Evolutionary conservation across 2,113 vertebrate species (phyloP).

Genomic region (Gambusia holbrooki): DNA sequence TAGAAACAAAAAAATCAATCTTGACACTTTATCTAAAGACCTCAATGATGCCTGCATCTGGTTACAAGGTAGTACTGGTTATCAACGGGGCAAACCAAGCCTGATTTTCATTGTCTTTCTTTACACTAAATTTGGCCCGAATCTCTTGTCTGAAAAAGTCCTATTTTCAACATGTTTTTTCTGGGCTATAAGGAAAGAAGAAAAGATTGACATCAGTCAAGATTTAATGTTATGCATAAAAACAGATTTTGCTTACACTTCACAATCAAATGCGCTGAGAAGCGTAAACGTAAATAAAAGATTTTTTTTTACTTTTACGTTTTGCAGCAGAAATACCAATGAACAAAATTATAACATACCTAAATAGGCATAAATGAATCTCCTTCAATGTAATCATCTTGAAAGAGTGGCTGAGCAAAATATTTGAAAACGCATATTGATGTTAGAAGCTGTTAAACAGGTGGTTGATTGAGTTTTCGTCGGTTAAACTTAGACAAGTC

Average conservation of each 20-base stretch:
- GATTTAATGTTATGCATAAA: too few relatives aligned
- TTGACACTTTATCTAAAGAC: background rate
- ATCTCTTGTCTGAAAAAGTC: background rate
- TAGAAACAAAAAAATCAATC: background rate
- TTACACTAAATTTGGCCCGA: background rate
- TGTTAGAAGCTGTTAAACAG: background rate
- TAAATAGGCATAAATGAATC: background rate
- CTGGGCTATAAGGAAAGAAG: too few relatives aligned
- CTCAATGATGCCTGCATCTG: background rate
- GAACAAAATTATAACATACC: background rate
- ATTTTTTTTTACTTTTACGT: background rate
- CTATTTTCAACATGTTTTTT: background rate
- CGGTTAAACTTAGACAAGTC: background rate
- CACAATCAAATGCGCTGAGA: too few relatives aligned
- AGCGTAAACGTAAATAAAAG: too few relatives aligned
- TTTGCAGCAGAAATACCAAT: background rate
- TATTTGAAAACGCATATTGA: background rate
- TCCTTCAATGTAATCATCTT: background rate
- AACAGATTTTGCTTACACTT: too few relatives aligned
- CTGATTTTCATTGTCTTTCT: background rate
- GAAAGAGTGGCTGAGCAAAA: background rate
- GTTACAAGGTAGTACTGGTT: background rate
- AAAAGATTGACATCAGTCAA: too few relatives aligned
- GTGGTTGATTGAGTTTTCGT: background rate
- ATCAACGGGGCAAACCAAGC: background rate